Evolutionary conservation across 1,140 invertebrate genomes (phyloP).

Genomic region (Caenorhabditis remanei): DNA sequence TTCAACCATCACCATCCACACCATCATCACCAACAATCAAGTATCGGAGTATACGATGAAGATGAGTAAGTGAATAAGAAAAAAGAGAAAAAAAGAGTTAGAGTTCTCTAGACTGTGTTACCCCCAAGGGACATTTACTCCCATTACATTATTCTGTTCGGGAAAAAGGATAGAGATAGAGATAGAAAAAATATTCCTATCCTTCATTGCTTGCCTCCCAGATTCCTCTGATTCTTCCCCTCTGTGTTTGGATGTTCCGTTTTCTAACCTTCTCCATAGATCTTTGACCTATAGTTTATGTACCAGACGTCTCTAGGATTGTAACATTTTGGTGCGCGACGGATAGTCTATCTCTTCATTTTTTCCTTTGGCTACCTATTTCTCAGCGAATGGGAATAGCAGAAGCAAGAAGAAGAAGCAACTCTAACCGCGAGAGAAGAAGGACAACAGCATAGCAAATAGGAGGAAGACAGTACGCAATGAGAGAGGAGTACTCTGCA

Average conservation of each 20-base stretch:
- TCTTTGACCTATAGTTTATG: constrained; percentile 53
- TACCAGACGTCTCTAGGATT: constrained; percentile 39
- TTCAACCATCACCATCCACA: constrained; percentile 48
- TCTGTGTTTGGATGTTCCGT: not conserved
- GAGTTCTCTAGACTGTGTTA: not conserved
- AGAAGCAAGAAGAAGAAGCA: constrained; percentile 35
- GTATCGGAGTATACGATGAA: constrained; percentile 14
- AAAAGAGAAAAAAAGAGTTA: constrained; percentile 12
- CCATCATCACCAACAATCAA: constrained; percentile 43
- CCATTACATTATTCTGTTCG: constrained; percentile 48
- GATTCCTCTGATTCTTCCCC: not conserved
- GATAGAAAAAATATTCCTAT: not conserved
- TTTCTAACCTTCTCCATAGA: constrained; percentile 2
- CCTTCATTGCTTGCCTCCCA: not conserved
- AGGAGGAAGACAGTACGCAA: constrained; percentile 37
- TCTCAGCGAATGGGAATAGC: constrained; percentile 12
- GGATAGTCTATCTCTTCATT: constrained; percentile 33
- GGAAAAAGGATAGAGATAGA: not conserved
- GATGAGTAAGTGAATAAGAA: constrained; percentile 41
- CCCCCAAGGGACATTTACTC: constrained; percentile 33
- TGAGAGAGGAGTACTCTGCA: constrained; percentile 33
- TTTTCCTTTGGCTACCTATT: constrained; percentile 34
- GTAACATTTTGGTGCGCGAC: constrained; percentile 13
- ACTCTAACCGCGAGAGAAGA: not conserved
- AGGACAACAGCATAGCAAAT: constrained; percentile 54